Percentiles rank a stretch among this genome's conserved stretches.
Evolutionary conservation across 2,113 vertebrate genomes (phyloP).

Genomic region (Pycnonotus jocosus): DNA sequence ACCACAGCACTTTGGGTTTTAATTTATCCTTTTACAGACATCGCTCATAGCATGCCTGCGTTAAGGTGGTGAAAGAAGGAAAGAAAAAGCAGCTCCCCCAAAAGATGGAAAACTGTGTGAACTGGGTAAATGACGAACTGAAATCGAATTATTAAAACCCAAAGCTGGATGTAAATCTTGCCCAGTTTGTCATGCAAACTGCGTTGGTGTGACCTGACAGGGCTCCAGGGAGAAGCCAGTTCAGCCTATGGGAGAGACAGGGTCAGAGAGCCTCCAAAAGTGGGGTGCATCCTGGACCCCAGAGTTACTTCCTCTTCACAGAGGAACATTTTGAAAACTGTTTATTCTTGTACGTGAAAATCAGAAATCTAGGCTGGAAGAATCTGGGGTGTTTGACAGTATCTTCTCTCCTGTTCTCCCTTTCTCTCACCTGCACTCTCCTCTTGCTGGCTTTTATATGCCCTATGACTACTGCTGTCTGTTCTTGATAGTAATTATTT

Average conservation of each 20-base stretch:
- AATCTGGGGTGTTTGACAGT: not conserved
- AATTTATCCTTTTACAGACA: not conserved
- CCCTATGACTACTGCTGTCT: not conserved
- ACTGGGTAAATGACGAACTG: not conserved
- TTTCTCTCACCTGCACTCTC: not conserved
- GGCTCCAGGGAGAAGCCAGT: not conserved
- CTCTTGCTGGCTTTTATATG: not conserved
- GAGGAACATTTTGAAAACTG: not conserved
- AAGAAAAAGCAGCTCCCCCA: not conserved
- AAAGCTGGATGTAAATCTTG: not conserved
- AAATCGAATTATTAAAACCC: not conserved
- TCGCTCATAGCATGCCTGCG: fast-evolving
- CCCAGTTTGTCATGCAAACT: not conserved
- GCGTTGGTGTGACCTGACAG: not conserved
- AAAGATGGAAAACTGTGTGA: not conserved
- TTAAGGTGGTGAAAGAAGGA: not conserved
- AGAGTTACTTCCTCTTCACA: not conserved
- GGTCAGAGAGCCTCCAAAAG: not conserved
- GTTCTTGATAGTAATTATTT: not conserved
- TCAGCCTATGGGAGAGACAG: fast-evolving
- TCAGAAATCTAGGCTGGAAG: not conserved
- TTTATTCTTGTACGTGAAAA: not conserved
- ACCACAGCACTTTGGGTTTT: not conserved
- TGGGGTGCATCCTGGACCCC: fast-evolving
- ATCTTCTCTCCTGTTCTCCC: not conserved